These are phyloP conservation scores for Miltochrista miniata DNA, from an alignment of 2,888 invertebrate species.

Conservation along the genomic window DNA sequence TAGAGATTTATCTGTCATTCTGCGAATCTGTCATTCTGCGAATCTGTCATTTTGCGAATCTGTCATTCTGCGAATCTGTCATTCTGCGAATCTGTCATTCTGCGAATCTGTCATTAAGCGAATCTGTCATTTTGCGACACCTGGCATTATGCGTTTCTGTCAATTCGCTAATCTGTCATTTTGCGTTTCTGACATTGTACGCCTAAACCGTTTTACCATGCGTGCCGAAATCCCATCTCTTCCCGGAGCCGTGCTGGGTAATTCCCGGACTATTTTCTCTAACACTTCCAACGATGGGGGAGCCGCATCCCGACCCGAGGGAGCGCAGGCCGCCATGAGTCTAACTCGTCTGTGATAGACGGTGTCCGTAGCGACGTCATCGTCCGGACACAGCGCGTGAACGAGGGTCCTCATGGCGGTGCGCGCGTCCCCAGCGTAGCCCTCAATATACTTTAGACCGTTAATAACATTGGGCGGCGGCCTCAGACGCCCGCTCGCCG, in stretches of 20 bases:
- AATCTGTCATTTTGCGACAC: too few species aligned
- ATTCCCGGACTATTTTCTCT: conserved; percentile 14
- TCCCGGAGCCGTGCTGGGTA: conserved; percentile 42
- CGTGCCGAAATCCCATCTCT: conserved; percentile 33
- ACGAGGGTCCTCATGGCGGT: conserved; percentile 27
- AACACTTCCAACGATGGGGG: conserved; percentile 9
- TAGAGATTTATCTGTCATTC: too few species aligned
- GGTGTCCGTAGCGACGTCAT: conserved; percentile 18
- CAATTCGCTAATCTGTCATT: too few species aligned
- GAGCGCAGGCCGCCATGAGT: conserved; percentile 18
- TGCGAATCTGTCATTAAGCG: too few species aligned
- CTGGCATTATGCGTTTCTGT: too few species aligned
- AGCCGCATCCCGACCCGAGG: conserved; percentile 20
- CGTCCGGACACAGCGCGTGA: conserved; percentile 37
- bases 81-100: too few species aligned
- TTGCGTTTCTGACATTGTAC: too few species aligned
- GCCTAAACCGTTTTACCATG: too few species aligned
- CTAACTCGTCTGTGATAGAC: conserved; percentile 31
- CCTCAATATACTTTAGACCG: conserved; percentile 12
- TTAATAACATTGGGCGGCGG: conserved; percentile 24
- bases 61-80: too few species aligned
- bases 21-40: too few species aligned
- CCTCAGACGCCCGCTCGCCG: conserved; percentile 5
- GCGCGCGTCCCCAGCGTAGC: conserved; percentile 6
- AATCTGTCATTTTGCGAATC: too few species aligned